A percentile compares a stretch with the other conserved stretches of the same genome.
Conservation (phyloP, 1,140 invertebrate genomes). For the Phocides pigmalion region DNA sequence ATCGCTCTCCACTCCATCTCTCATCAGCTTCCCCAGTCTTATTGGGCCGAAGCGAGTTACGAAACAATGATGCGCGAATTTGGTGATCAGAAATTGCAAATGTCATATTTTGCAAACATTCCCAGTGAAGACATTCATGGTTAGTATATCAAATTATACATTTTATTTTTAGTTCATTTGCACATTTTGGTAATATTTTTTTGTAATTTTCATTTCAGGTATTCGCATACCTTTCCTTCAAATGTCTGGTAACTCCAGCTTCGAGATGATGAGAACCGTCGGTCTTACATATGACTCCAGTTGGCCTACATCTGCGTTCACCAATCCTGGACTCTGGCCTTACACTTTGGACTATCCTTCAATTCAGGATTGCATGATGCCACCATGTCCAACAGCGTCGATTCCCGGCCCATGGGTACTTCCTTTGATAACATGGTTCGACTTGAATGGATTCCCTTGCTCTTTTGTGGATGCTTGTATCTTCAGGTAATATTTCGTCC, state of each 20-base stretch:
- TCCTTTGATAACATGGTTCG: conserved; percentile 86
- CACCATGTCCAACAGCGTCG: conserved; percentile 86
- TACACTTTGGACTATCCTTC: conserved; percentile 88
- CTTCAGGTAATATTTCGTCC: conserved; percentile 64
- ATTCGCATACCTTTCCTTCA: conserved; percentile 88
- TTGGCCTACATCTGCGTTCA: conserved; percentile 85
- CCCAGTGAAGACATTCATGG: conserved; percentile 36
- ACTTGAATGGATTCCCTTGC: conserved; percentile 80
- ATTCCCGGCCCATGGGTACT: conserved; percentile 86
- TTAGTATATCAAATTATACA: conserved; percentile 37
- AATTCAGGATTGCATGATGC: conserved; percentile 86
- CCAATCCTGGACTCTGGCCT: conserved; percentile 87
- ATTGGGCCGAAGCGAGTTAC: conserved; percentile 80
- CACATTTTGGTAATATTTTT: not conserved
- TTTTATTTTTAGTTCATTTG: not conserved
- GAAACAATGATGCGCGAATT: conserved; percentile 84
- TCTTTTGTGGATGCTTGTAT: conserved; percentile 87
- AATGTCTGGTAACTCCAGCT: conserved; percentile 86
- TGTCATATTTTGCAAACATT: conserved; percentile 85
- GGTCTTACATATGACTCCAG: conserved; percentile 86
- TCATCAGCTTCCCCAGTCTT: conserved; percentile 78
- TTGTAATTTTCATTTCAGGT: conserved; percentile 70
- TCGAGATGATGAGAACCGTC: conserved; percentile 77
- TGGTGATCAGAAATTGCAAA: conserved; percentile 82
- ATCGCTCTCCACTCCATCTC: conserved; percentile 88